phyloP scores from a whole-genome alignment of 2,797 vertebrate species.

The Thamnophis elegans region DNA sequence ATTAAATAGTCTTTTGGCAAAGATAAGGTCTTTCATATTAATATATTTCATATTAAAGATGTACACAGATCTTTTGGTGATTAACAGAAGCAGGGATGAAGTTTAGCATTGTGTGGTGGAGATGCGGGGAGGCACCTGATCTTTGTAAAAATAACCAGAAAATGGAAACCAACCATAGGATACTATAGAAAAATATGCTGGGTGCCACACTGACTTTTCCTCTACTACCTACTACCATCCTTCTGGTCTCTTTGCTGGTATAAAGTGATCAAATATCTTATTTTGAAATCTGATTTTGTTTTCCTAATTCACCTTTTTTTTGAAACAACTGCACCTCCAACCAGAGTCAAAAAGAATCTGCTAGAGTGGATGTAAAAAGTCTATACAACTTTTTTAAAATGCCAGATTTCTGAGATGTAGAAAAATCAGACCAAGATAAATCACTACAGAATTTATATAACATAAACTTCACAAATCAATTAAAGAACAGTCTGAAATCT shows the following conservation, averaged over 20 bases:
- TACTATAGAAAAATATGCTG: not conserved
- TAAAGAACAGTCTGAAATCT: too few species aligned
- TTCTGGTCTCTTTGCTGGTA: not conserved
- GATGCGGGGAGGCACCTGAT: not conserved
- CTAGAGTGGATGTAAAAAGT: not conserved
- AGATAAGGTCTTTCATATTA: conserved; percentile 6
- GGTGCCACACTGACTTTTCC: rapidly evolving
- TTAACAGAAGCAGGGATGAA: conserved; percentile 5
- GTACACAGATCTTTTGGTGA: not conserved
- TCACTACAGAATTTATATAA: too few species aligned
- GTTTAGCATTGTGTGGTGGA: conserved; percentile 21
- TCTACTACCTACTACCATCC: not conserved
- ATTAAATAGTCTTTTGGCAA: not conserved
- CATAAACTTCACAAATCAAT: too few species aligned
- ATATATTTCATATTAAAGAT: not conserved
- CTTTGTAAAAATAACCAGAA: not conserved
- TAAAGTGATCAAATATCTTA: conserved; percentile 33
- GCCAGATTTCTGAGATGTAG: too few species aligned
- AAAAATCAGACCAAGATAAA: too few species aligned
- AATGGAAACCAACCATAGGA: not conserved
- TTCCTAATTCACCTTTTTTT: conserved; percentile 34
- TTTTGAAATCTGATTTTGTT: conserved; percentile 31
- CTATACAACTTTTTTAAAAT: not conserved
- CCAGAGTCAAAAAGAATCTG: not conserved
- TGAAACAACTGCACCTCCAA: conserved; percentile 42